These are phyloP conservation scores for Catostomus latipinnis DNA, from an alignment of 2,797 vertebrate genomes.

Conservation along the genomic window DNA sequence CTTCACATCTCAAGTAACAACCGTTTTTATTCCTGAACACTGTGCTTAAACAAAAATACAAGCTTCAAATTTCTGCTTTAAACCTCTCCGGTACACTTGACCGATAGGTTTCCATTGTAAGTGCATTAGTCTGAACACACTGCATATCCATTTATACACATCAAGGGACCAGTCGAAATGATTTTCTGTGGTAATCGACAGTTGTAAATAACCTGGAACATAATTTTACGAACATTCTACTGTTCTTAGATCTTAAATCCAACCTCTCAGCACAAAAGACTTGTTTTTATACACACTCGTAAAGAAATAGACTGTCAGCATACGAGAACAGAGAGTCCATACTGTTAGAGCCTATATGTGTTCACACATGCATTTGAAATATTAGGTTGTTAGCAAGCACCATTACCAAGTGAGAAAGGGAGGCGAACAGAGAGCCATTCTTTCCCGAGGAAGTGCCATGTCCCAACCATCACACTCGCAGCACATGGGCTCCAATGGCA, in stretches of 20 bases:
- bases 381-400: slow-evolving; percentile 62
- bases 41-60: background rate
- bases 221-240: background rate
- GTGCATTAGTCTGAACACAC: too few species aligned
- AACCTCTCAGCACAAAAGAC: background rate
- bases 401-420: slow-evolving; percentile 68
- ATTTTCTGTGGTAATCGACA: background rate
- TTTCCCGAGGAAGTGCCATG: slow-evolving; percentile 75
- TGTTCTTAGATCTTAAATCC: background rate
- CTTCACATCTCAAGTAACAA: too few species aligned
- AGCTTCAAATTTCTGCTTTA: background rate
- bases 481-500: slow-evolving; percentile 79
- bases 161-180: background rate
- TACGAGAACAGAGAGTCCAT: slow-evolving; percentile 2
- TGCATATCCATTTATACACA: background rate
- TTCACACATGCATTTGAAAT: slow-evolving; percentile 52
- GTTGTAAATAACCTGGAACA: background rate
- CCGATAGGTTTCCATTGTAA: too few species aligned
- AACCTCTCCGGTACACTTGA: background rate
- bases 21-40: too few species aligned
- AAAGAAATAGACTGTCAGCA: slow-evolving; percentile 4
- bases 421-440: slow-evolving; percentile 69
- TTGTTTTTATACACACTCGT: background rate
- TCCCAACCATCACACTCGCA: slow-evolving; percentile 79
- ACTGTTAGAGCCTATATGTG: slow-evolving; percentile 16